A percentile compares a stretch with the other conserved stretches of the same genome.
phyloP scores from a whole-genome alignment of 2,797 vertebrate species.

The Sebastolobus alascanus region DNA sequence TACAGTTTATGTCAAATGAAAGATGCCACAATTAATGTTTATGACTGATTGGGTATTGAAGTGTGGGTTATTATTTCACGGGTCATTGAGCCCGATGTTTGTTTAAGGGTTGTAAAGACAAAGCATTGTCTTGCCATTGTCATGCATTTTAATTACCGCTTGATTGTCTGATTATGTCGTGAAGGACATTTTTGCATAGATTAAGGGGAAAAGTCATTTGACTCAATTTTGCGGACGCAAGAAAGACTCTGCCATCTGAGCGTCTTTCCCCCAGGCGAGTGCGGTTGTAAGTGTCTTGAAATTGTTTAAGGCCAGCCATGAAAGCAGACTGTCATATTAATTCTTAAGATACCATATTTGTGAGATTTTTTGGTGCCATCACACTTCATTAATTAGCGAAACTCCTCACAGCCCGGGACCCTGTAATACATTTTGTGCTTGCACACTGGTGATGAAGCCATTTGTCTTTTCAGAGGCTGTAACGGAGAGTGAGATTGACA shows the following conservation, averaged over 20 bases:
- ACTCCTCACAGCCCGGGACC: constrained; percentile 53
- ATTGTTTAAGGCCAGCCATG: constrained; percentile 11
- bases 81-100: constrained; percentile 75
- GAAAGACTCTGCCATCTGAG: not conserved
- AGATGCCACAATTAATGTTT: constrained; percentile 81
- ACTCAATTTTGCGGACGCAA: not conserved
- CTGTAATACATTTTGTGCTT: constrained; percentile 39
- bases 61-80: constrained; percentile 76
- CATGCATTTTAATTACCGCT: constrained; percentile 57
- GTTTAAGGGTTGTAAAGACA: constrained; percentile 72
- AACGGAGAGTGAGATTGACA: constrained; percentile 45
- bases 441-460: constrained; percentile 52
- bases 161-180: constrained; percentile 53
- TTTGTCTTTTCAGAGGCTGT: constrained; percentile 50
- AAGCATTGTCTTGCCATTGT: constrained; percentile 53
- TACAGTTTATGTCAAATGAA: constrained; percentile 76
- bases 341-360: constrained; percentile 56
- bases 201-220: constrained; percentile 8
- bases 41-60: constrained; percentile 76
- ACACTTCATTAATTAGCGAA: constrained; percentile 66
- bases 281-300: not conserved
- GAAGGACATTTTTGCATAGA: constrained; percentile 38
- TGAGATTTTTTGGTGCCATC: constrained; percentile 44
- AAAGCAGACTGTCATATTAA: constrained; percentile 38
- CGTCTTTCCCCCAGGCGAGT: not conserved